A percentile compares a stretch with the other conserved stretches of the same genome.
Evolutionary conservation across 2,797 vertebrate species (phyloP).

Genomic region (Cryptoblepharus egeriae): DNA sequence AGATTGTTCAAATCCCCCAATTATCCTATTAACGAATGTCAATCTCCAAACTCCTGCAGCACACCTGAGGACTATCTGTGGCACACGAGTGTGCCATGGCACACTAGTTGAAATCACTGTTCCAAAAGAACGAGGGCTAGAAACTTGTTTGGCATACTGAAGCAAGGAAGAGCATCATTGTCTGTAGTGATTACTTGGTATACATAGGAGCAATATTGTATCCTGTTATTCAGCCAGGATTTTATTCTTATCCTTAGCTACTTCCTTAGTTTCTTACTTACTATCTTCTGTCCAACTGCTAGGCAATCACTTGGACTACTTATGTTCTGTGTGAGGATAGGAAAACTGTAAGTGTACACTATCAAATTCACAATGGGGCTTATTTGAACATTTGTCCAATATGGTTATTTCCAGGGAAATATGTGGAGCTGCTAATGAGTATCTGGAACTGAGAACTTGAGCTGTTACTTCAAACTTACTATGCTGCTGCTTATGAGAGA

Average conservation of each 20-base stretch:
- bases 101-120: too few species aligned
- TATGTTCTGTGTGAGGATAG: background rate
- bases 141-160: background rate
- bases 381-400: slow-evolving; percentile 12
- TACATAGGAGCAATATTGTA: too few species aligned
- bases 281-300: background rate
- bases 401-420: background rate
- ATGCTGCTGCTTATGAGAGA: background rate
- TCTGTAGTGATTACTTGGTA: background rate
- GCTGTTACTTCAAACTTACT: background rate
- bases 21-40: too few species aligned
- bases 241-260: too few species aligned
- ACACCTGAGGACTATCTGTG: too few species aligned
- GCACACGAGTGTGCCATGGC: too few species aligned
- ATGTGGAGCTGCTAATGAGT: background rate
- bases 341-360: background rate
- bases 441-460: background rate
- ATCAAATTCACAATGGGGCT: background rate
- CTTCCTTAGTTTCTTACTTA: too few species aligned
- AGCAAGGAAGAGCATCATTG: background rate
- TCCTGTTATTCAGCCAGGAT: background rate
- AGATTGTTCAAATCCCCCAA: too few species aligned
- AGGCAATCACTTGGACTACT: background rate
- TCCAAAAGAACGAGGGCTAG: background rate
- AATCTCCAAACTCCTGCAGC: too few species aligned